Base-by-base conservation (phyloP, 23 tunicate genomes). In the Halocynthia aurantium region DNA sequence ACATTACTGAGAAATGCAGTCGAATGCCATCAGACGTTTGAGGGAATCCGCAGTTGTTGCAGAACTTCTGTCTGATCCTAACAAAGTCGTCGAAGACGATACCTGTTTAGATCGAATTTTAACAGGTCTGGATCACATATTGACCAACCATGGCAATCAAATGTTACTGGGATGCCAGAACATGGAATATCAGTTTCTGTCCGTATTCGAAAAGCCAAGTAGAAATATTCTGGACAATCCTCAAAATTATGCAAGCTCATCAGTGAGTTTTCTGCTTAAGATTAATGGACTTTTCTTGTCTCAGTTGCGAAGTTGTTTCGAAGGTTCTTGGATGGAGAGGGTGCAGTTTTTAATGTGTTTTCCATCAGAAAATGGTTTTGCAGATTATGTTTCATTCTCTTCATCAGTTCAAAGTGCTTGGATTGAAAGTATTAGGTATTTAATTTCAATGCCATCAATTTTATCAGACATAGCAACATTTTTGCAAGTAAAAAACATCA, bases 31-130 rank as follows among this genome's bases (percentile, higher is more conserved):
- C 44, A 31, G 44, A 31, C 44, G 44, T 0, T 31, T 31, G 44
- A 31, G 44, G 4, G 44, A 31, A 31, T 1, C 4, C 44, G 44
- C 44, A 31, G 44, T 31, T 31, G 44, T 74, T 10, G 63, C 64
- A 19, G 22, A 54, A 10, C 21, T 54, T 19, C 78, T 74, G 1
- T 74, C 56, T 8, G 22, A 74, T 20, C 78, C 63, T 18, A 49
- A 53, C 56, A 56, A 56, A 6, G 78, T 51, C n/a, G 78, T 74
- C 8, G 78, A 74, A 54, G 78, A 74, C 6, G 78, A 74, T 50
- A 74, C 78, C 1, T 74, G 78, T 64, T 13, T 74, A 22, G 63
- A 74, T 51, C 62, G 78, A 13, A 74, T 74, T 74, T 31, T 74
- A 20, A 51, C 64, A 13, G 63, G 22, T 13, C 20, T n/a, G 78